Evolutionary conservation across 2,888 invertebrate species (phyloP).

Genomic region (Seladonia tumulorum): DNA sequence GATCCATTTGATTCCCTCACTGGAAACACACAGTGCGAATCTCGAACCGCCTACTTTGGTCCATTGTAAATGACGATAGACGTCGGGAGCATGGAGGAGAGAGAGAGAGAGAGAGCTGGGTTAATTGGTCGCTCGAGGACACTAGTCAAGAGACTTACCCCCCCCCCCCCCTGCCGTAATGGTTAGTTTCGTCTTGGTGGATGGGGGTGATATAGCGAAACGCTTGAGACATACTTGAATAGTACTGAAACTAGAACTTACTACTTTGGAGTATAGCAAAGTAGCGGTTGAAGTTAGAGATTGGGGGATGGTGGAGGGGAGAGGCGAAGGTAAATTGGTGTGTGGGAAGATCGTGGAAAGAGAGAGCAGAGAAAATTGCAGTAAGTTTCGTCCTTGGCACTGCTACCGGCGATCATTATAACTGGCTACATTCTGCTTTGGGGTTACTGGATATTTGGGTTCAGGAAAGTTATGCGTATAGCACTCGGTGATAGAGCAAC

Average conservation of each 20-base stretch:
- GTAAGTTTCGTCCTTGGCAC: not conserved
- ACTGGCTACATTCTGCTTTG: not conserved
- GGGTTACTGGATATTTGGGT: not conserved
- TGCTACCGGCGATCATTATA: not conserved
- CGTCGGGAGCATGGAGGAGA: not conserved
- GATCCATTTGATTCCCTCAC: not conserved
- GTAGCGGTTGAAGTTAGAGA: not conserved
- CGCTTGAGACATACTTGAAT: conserved; percentile 4
- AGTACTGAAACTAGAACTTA: conserved; percentile 6
- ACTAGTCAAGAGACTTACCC: conserved; percentile 2
- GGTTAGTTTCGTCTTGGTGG: conserved; percentile 6
- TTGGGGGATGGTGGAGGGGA: not conserved
- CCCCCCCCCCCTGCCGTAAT: not conserved
- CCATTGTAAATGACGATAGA: conserved; percentile 1
- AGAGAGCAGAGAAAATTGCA: not conserved
- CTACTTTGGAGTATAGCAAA: conserved; percentile 8
- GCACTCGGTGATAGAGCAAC: not conserved
- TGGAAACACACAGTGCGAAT: not conserved
- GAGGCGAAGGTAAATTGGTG: not conserved
- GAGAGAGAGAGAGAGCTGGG: not conserved
- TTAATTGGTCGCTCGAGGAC: conserved; percentile 8
- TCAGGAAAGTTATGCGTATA: not conserved
- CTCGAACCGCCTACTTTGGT: not conserved
- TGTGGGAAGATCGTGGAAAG: not conserved
- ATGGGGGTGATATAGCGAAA: not conserved